Base-by-base conservation (phyloP, 2,113 vertebrate species). In the Leucosticte australis region DNA sequence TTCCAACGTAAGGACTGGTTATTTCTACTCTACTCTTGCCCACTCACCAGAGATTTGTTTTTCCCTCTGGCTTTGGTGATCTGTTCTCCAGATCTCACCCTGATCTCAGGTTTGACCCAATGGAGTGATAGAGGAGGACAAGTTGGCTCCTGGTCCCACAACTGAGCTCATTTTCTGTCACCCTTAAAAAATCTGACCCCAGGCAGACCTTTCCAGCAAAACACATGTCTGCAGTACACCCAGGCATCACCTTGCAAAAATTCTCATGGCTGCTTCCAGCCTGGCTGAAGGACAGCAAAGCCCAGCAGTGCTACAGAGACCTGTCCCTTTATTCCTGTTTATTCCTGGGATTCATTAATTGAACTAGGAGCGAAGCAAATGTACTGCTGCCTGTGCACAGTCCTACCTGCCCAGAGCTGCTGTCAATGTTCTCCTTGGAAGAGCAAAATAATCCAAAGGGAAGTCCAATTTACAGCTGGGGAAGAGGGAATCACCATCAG, bases 351-450 rank as follows among this genome's bases (percentile, higher is more conserved):
- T 65, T 20, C 23, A 30, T 30, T 23, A 62, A 30, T 0, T 42
- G 27, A 49, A 31, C 35, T 6, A 55, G 42, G 26, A 87, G 7
- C 11, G 73, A 56, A 83, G 41, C 18, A 47, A 63, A 68, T 4
- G 4, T 8, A 2, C n/a, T 27, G 41, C 19, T 79, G 11, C 42
- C 33, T 46, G 14, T 23, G 26, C 20, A 63, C 9, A 13, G 20
- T 23, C 24, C 24, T 28, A 12, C 24, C 19, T 74, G 23, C n/a
- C 30, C 21, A 10, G 28, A 0, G 0, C 7, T 20, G 33, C 15
- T 3, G 2, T 7, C 0, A 0, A 4, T 23, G 7, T 20, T 73
- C 33, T 59, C 33, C 53, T 59, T 23, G 33, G 27, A 27, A 60
- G 4, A 77, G 6, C 3, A 18, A 11, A 60, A 26, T 33, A 39